These are phyloP conservation scores for Megalurothrips usitatus DNA, from an alignment of 2,888 invertebrate genomes.

Conservation along the genomic window DNA sequence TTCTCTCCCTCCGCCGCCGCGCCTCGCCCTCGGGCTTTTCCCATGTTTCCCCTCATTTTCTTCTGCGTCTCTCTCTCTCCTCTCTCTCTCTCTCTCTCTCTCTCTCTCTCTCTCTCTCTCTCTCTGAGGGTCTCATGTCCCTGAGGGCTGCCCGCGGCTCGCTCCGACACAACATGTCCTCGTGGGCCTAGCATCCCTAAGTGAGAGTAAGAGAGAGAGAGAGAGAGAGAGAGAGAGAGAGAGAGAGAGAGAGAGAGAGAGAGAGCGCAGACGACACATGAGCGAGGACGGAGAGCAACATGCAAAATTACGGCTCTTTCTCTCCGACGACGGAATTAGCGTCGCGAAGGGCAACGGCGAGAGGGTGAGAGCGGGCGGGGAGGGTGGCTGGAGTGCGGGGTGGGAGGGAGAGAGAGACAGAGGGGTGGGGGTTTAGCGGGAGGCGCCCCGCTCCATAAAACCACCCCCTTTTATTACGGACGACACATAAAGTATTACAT, in stretches of 20 bases:
- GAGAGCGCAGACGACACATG: background rate
- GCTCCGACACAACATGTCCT: no score
- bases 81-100: background rate
- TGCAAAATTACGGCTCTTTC: constrained; percentile 1
- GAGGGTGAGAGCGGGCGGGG: background rate
- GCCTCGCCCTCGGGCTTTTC: background rate
- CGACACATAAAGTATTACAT: constrained; percentile 26
- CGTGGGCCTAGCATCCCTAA: no score
- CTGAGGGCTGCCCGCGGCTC: no score
- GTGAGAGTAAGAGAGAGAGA: no score
- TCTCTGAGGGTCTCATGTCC: no score
- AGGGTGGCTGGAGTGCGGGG: background rate
- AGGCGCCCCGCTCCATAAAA: constrained; percentile 4
- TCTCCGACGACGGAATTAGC: background rate
- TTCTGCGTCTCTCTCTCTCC: background rate
- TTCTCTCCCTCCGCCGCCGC: background rate
- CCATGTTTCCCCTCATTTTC: no score
- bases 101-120: background rate
- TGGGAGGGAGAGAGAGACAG: background rate
- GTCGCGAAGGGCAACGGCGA: background rate
- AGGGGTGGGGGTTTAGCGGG: background rate
- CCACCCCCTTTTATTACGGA: constrained; percentile 24
- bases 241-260: no score
- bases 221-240: no score
- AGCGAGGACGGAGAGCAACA: background rate